phyloP scores from a whole-genome alignment of 2,113 vertebrate genomes.

The Urocynchramus pylzowi region DNA sequence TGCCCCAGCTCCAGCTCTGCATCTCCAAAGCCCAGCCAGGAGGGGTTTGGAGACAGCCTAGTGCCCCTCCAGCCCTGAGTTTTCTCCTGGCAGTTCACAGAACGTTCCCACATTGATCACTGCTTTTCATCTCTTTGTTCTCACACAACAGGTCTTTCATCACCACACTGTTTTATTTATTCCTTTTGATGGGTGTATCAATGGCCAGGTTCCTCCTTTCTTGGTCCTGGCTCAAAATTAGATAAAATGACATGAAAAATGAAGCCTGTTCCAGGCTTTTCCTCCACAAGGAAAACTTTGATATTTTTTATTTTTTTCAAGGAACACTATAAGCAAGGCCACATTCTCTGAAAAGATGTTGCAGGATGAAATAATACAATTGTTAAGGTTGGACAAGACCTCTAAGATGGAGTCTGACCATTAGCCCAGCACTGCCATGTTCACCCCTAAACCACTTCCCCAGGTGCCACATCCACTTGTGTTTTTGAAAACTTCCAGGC shows the following conservation, averaged over 20 bases:
- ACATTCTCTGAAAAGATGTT: not conserved
- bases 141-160: slow-evolving; percentile 46
- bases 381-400: not conserved
- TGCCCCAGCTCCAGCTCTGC: accelerated
- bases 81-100: not conserved
- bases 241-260: not conserved
- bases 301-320: not conserved
- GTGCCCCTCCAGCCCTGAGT: not conserved
- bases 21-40: not conserved
- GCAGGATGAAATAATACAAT: not conserved
- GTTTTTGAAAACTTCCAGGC: not conserved
- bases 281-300: not conserved
- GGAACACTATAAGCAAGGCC: not conserved
- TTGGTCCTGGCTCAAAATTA: not conserved
- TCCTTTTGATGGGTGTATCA: not conserved
- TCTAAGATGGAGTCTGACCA: not conserved
- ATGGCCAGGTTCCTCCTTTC: slow-evolving; percentile 11
- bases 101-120: not conserved
- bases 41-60: not conserved
- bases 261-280: slow-evolving; percentile 7
- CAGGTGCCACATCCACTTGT: not conserved
- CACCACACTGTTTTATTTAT: not conserved
- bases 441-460: not conserved
- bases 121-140: slow-evolving; percentile 31
- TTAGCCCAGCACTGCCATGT: not conserved